Evolutionary conservation across 2,797 vertebrate genomes (phyloP).

Genomic region (Chromis chromis): DNA sequence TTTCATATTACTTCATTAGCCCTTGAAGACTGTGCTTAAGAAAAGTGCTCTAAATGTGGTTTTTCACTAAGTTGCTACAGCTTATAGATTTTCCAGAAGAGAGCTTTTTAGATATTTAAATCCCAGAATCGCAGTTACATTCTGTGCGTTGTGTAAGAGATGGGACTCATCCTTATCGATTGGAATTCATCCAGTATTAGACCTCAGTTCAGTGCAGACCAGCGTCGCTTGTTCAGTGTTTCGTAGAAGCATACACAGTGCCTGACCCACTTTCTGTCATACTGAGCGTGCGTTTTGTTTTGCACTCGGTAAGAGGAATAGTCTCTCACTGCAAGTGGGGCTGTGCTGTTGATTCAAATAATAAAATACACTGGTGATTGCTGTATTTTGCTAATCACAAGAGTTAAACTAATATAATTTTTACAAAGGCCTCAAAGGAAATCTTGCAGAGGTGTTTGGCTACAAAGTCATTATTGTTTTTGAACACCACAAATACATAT

Average conservation of each 20-base stretch:
- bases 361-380: conserved; percentile 17
- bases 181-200: conserved; percentile 35
- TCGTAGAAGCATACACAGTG: conserved; percentile 41
- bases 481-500: not conserved
- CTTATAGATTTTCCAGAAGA: not conserved
- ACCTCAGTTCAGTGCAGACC: conserved; percentile 26
- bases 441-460: not conserved
- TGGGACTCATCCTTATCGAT: conserved; percentile 16
- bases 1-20: not conserved
- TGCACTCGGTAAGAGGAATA: conserved; percentile 25
- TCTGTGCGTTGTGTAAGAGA: conserved; percentile 8
- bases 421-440: not conserved
- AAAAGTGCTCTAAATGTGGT: not conserved
- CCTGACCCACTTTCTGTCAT: conserved; percentile 70
- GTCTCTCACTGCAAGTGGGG: conserved; percentile 17
- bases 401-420: not conserved
- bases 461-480: not conserved
- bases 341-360: conserved; percentile 16
- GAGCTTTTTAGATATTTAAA: not conserved
- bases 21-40: not conserved
- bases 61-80: not conserved
- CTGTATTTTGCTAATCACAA: conserved; percentile 15
- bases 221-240: conserved; percentile 39
- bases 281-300: conserved; percentile 52
- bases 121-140: not conserved